Evolutionary conservation across 2,888 invertebrate species (phyloP), one percentile per base, ranked within the genome.

Genomic region (Eupithecia dodoneata): DNA sequence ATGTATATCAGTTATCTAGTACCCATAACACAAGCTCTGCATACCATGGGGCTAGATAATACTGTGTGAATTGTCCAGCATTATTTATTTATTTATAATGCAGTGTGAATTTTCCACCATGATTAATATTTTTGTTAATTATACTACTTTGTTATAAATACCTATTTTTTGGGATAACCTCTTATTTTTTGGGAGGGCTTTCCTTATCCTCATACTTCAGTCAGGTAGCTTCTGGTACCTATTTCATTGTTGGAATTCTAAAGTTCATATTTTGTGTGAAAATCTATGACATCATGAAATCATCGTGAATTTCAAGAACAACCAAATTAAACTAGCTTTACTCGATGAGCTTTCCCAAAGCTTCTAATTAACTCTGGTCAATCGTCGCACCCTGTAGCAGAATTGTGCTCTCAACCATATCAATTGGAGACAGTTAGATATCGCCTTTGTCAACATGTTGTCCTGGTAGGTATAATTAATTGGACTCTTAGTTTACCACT

Each of bases 311-410:
- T 1, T 55, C 2, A 18, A 18, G 18, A 10, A 63, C 30, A 10
- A 12, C 12, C 10, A 9, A 30, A 63, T 10, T 2, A 30, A 41
- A 41, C 70, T 30, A 66, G 71, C 71, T 71, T 41, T 70, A 65
- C 30, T 45, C 3, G n/a, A 18, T 71, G 12, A 59, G 74, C 77
- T 75, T 45, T 66, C 45, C 18, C 18, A 81, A 88, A 30, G 89
- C 87, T 90, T 90, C 91, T 92, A 93, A 94, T 94, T 94, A 93
- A 93, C 90, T 92, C 87, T 83, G 87, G 88, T 84, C 86, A 88
- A 75, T 73, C 76, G 73, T 76, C 74, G 78, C 73, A 59, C 72
- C 71, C 55, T 70, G 45, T 63, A 74, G 80, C 81, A 77, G 42
- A 66, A 30, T 47, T 13, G 69, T 30, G 74, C 71, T 81, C 71